Percentiles rank a stretch among this genome's conserved stretches.
These are phyloP conservation scores for Heterodera carotae DNA, from an alignment of 1,140 invertebrate species.

Conservation along the genomic window DNA sequence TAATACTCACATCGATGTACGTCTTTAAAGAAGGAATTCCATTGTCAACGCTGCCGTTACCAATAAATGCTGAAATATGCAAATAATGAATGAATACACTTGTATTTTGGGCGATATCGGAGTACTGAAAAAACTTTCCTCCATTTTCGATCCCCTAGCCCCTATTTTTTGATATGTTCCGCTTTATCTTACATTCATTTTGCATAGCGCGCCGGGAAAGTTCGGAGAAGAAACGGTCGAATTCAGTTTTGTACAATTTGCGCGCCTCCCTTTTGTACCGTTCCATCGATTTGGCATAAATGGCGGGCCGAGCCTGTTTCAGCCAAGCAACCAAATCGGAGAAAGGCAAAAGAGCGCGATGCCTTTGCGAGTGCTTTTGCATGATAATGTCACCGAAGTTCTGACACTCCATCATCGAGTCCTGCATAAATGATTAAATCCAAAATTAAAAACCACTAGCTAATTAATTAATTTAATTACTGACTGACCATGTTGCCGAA, in stretches of 20 bases:
- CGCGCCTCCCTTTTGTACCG: slow-evolving; percentile 43
- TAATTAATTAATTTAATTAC: slow-evolving; percentile 20
- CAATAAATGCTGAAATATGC: too few relatives aligned
- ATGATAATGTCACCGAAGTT: slow-evolving; percentile 47
- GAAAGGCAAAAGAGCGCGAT: slow-evolving; percentile 45
- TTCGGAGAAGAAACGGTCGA: slow-evolving; percentile 51
- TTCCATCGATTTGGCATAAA: slow-evolving; percentile 43
- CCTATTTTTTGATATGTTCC: too few relatives aligned
- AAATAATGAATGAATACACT: too few relatives aligned
- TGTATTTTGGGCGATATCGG: too few relatives aligned
- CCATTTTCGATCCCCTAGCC: too few relatives aligned
- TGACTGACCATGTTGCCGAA: slow-evolving; percentile 50
- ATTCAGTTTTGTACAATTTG: slow-evolving; percentile 47
- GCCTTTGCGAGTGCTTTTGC: slow-evolving; percentile 51
- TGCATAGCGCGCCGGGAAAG: slow-evolving; percentile 20
- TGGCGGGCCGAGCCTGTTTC: slow-evolving; percentile 34
- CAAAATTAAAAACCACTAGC: not conserved
- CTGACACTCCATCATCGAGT: slow-evolving; percentile 43
- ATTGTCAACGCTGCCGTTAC: slow-evolving; percentile 1
- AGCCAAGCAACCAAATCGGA: slow-evolving; percentile 47
- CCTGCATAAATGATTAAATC: slow-evolving; percentile 33
- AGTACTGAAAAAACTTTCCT: too few relatives aligned
- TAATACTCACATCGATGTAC: slow-evolving; percentile 33
- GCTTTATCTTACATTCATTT: not conserved
- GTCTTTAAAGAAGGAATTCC: slow-evolving; percentile 19